Evolutionary conservation across 2,797 vertebrate species (phyloP), one percentile per base, ranked within the genome.

Genomic region (Dendrocincla fuliginosa): DNA sequence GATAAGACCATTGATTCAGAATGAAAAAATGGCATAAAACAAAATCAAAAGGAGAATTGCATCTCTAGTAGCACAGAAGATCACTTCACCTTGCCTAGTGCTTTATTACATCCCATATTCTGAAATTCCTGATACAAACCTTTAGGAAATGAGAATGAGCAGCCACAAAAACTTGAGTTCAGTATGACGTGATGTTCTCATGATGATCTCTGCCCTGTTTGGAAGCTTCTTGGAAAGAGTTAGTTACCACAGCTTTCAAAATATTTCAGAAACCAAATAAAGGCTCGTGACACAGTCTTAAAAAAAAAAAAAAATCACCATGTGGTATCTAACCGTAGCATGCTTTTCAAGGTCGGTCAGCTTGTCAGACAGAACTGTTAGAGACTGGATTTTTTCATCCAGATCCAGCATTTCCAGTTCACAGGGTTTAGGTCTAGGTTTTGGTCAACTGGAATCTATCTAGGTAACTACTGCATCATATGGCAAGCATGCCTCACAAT

Each of bases 401-500:
- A 52, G 44, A 60, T 13, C 18, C 61, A 84, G 39, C 15, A 22
- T 23, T 89, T 49, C 32, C 73, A 47, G 5, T 53, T 76, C 16
- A 22, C 0, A 65, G 33, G 25, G 28, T 35, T 65, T 42, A 22
- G 33, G 33, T 42, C 44, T 30, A 28, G 13, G 65, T 33, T 79
- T 67, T 59, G 35, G 22, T 52, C 32, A 88, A 52, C 44, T 35
- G 35, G 10, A 77, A 50, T 37, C 71, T 32, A 6, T 44, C 35
- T 5, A 41, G 28, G 20, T n/a, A 87, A 64, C 33, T 24, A 33
- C 14, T 39, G 59, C 42, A 75, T 20, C 65, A 28, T 7, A 41
- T 0, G 6, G 19, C 59, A 59, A 77, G 23, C 28, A 56, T 0
- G 0, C 14, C 12, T 75, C 37, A 25, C 6, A 50, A 2, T 41